These are phyloP conservation scores for Pocota personata DNA, from an alignment of 2,888 invertebrate genomes.

Conservation along the genomic window DNA sequence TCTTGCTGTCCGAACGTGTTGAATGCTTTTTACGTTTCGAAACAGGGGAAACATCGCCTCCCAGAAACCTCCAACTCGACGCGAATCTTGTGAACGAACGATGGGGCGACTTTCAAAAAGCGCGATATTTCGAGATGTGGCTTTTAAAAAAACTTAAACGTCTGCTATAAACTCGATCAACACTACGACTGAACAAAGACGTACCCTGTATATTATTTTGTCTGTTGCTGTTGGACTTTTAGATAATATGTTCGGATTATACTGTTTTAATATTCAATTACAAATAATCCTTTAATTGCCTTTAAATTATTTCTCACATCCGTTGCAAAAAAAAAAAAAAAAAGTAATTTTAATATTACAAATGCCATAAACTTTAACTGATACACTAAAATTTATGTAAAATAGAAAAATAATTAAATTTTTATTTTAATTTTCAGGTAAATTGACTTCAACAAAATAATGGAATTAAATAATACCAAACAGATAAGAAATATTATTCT, in stretches of 20 bases:
- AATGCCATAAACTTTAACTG: neutral
- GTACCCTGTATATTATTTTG: no score
- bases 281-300: neutral
- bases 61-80: no score
- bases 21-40: no score
- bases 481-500: slow-evolving; percentile 13
- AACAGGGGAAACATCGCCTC: no score
- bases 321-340: neutral
- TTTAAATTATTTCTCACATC: neutral
- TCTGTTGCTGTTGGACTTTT: neutral
- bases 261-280: neutral
- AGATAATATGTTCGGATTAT: neutral
- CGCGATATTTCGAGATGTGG: no score
- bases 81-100: no score
- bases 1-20: no score
- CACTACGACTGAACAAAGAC: no score
- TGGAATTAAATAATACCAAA: slow-evolving; percentile 17
- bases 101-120: no score
- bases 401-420: neutral
- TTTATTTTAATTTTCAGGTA: slow-evolving; percentile 53
- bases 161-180: no score
- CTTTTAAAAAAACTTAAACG: no score
- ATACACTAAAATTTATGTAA: neutral
- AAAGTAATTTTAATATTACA: neutral
- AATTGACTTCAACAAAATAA: slow-evolving; percentile 13